Conservation (phyloP, 1,140 invertebrate species). For the Cyrtorhinus lividipennis region DNA sequence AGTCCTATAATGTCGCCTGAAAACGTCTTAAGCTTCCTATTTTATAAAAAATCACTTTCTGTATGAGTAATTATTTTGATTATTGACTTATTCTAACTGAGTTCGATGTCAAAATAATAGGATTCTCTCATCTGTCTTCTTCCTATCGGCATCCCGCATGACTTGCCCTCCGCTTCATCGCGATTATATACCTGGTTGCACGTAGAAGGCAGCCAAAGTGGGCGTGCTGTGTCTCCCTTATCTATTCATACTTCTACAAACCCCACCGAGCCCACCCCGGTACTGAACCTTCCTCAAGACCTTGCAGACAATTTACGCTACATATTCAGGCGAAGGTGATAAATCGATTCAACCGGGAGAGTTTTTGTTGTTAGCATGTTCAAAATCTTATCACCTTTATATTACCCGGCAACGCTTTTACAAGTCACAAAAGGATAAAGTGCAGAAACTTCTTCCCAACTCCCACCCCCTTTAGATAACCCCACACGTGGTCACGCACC, state of each 20-base stretch:
- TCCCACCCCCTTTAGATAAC: neutral
- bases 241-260: neutral
- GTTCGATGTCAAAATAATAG: too few species aligned
- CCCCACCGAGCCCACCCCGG: neutral
- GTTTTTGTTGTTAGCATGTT: neutral
- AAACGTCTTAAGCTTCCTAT: too few species aligned
- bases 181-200: too few species aligned
- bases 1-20: too few species aligned
- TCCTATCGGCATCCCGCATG: too few species aligned
- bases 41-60: too few species aligned
- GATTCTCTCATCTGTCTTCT: too few species aligned
- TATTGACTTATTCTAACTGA: too few species aligned
- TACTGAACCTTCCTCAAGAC: neutral
- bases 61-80: too few species aligned
- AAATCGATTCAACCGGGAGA: neutral
- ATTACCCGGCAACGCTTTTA: neutral
- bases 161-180: too few species aligned
- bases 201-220: neutral
- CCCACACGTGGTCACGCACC: constrained; percentile 5
- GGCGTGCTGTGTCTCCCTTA: neutral
- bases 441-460: neutral
- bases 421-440: neutral
- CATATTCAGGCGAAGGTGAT: constrained; percentile 5
- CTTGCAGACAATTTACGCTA: constrained; percentile 6
- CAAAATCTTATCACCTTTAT: neutral